Conservation (phyloP, 2,797 vertebrate species). For the Psittacula derbiana region DNA sequence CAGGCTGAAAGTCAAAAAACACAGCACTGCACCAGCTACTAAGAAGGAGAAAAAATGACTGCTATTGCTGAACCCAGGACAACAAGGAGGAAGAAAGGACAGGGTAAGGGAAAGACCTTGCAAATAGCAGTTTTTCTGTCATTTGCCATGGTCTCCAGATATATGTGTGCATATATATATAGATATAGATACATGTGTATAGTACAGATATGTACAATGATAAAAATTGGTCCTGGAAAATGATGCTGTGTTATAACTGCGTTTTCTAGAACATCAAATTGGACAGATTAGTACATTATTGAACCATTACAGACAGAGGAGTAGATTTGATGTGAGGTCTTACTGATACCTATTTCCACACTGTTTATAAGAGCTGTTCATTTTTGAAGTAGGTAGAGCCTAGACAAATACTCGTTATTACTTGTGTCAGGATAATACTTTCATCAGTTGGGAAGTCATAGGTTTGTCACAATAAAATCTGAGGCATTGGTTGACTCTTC, state of each 20-base stretch:
- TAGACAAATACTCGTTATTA: background rate
- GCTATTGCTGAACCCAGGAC: too few species aligned
- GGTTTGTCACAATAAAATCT: background rate
- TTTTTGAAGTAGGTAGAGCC: background rate
- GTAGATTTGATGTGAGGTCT: background rate
- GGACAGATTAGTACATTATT: background rate
- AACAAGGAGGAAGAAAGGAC: background rate
- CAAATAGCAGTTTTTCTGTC: background rate
- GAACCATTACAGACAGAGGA: background rate
- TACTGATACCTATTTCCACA: background rate
- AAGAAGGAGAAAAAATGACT: too few species aligned
- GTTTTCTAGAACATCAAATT: background rate
- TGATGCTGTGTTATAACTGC: background rate
- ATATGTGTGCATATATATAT: background rate
- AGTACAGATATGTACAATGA: background rate
- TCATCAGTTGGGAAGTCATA: background rate
- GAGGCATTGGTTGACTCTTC: background rate
- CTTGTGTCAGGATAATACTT: background rate
- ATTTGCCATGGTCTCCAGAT: background rate
- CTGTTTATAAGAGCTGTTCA: background rate
- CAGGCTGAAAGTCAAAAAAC: too few species aligned
- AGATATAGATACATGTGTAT: background rate
- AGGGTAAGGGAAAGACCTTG: background rate
- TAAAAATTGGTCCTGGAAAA: background rate
- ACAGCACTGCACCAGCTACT: too few species aligned